Conservation (phyloP, 2,113 vertebrate genomes). For the Hassar affinis region DNA sequence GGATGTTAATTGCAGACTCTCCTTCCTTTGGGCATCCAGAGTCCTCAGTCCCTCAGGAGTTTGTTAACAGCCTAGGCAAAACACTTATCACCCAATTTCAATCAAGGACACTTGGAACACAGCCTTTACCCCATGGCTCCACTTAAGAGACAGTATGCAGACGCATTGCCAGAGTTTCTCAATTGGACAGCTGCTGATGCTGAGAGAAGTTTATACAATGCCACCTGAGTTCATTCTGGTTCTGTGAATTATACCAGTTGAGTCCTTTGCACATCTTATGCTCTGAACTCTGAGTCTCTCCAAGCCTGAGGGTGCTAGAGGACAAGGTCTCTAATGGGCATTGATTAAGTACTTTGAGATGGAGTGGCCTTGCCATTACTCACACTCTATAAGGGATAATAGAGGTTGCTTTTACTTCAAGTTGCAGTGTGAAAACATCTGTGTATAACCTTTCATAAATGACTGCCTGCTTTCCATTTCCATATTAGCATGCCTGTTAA, state of each 20-base stretch:
- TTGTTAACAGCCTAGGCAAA: conserved; percentile 32
- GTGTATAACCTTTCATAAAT: conserved; percentile 7
- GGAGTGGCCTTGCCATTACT: conserved; percentile 38
- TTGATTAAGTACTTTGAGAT: conserved; percentile 50
- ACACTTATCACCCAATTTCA: conserved; percentile 42
- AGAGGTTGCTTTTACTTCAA: conserved; percentile 25
- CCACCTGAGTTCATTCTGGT: conserved; percentile 12
- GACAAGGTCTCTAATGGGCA: conserved; percentile 48
- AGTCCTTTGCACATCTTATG: conserved; percentile 25
- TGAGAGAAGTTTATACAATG: background rate
- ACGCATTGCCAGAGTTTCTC: conserved; percentile 11
- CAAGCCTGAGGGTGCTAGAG: conserved; percentile 44
- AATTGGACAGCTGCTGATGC: conserved; percentile 14
- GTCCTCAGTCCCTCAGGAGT: conserved; percentile 41
- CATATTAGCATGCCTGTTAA: background rate
- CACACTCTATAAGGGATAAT: conserved; percentile 18
- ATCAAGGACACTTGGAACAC: conserved; percentile 42
- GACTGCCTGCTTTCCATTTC: background rate
- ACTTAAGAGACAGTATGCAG: conserved; percentile 29
- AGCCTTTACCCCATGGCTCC: background rate
- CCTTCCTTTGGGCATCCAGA: conserved; percentile 40
- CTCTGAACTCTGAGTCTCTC: conserved; percentile 28
- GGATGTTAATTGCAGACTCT: conserved; percentile 53
- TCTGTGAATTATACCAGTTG: conserved; percentile 1
- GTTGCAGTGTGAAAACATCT: background rate